Conservation (phyloP, 2,888 invertebrate genomes). For the Parnassius mnemosyne region DNA sequence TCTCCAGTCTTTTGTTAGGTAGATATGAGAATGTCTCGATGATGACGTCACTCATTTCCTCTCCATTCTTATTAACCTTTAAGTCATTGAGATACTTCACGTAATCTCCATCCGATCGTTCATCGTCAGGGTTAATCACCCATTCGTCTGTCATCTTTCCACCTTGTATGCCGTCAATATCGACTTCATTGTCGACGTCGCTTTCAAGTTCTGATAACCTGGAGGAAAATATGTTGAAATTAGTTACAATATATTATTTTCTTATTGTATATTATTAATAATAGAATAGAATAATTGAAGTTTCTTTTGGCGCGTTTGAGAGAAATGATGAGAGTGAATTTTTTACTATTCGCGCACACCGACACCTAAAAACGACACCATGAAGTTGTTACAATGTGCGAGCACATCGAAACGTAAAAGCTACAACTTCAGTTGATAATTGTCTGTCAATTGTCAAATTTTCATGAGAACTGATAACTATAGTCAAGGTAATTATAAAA, state of each 20-base stretch:
- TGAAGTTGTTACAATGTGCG: no score
- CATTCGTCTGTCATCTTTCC: conserved; percentile 25
- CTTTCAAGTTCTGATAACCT: conserved; percentile 34
- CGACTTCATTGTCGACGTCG: conserved; percentile 29
- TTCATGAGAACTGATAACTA: no score
- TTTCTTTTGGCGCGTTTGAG: no score
- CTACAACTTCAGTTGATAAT: no score
- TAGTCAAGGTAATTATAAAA: no score
- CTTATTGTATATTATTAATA: no score
- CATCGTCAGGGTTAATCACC: conserved; percentile 30
- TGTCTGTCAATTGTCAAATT: no score
- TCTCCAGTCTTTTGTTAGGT: conserved; percentile 9
- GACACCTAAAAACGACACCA: no score
- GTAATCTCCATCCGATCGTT: conserved; percentile 31
- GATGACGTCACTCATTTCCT: conserved; percentile 32
- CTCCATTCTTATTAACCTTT: conserved; percentile 38
- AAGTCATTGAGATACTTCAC: conserved; percentile 39
- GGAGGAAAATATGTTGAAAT: conserved; percentile 20
- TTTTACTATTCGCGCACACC: no score
- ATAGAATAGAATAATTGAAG: no score
- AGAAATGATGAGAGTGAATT: no score
- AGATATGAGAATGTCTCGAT: conserved; percentile 40
- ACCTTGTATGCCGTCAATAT: conserved; percentile 31
- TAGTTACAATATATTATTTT: background rate
- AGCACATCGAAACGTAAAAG: no score